Evolutionary conservation across 2,888 invertebrate species (phyloP), one percentile per base, ranked within the genome.

Genomic region (Reticulitermes lucifugus): DNA sequence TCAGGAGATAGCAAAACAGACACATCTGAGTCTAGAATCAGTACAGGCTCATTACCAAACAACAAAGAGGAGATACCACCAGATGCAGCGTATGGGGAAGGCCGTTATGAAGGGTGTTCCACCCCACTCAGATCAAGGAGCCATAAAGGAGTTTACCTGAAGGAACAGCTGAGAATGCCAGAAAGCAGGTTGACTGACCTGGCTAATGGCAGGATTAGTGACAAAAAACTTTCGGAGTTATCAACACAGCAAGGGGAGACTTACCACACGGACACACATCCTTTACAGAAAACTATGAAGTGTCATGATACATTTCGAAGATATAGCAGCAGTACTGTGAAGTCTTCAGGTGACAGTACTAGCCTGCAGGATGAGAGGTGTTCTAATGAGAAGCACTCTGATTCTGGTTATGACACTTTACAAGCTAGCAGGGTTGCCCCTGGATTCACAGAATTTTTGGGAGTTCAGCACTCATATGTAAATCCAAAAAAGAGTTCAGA

Each of bases 401-500:
- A 90, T 84, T 90, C 90, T 88, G 90, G 90, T 9, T 90, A 90
- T 83, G 90, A 90, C 85, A 90, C 90, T 10, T 87, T 90, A 75
- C 88, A 89, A 85, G 88, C 88, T 29, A 86, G 86, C 10, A 77
- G 81, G 14, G 55, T 81, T 0, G 12, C 73, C 21, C 86, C 85
- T 41, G 79, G 51, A 12, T 85, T 86, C 18, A 82, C 79, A 21
- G 87, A 88, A 70, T 85, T 87, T 35, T 82, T 87, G 70, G 86
- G 86, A 46, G 86, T 87, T 35, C 86, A 84, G 71, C 79, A 84
- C 43, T 12, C 86, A 41, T 41, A 85, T 35, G 60, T 65, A 29
- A 75, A 83, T 59, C 43, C 82, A 6, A 77, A 80, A 29, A 70
- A 60, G n/a, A 79, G 73, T 79, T 75, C 84, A 29, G 86, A 87